These are phyloP conservation scores for rabbit (Oryctolagus cuniculus) DNA, from an alignment of 2,113 vertebrate species.

Conservation along the genomic window mOryCun1.1 NC_091439.1:134493001-134493500, in stretches of 20 bases:
- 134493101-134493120: not conserved
- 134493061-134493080: not conserved
- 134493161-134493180: not conserved
- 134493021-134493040: not conserved
- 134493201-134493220: not conserved
- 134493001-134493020: not conserved
- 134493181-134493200: not conserved
- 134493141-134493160: not conserved
- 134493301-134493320: not conserved
- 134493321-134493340: not conserved
- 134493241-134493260: not conserved
- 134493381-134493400: not conserved
- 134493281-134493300: not conserved
- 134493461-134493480: not conserved
- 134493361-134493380: not conserved
- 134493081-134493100: not conserved
- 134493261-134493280: not conserved
- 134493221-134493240: not conserved
- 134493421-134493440: not conserved
- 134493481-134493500: not conserved
- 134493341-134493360: not conserved
- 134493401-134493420: not conserved
- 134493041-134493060: not conserved
- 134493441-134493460: not conserved
- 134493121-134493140: not conserved